A percentile compares a stretch with the other conserved stretches of the same genome.
Evolutionary conservation across 2,113 vertebrate genomes (phyloP).

Genomic region (Labeo catla): DNA sequence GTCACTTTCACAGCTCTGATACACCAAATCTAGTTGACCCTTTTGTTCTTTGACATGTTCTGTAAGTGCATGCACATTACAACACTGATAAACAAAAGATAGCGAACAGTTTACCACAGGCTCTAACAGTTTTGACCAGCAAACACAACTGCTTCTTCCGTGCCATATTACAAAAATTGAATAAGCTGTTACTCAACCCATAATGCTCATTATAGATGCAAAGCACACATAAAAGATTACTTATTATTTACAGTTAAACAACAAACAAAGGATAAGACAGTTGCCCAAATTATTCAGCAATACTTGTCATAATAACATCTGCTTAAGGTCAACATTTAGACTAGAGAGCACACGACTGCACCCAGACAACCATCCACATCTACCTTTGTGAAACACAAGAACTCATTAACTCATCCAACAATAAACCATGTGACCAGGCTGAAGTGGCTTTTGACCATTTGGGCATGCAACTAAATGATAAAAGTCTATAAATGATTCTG

Average conservation of each 20-base stretch:
- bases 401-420: not conserved
- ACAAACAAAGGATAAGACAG: not conserved
- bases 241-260: not conserved
- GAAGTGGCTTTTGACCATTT: not conserved
- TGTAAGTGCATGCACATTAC: not conserved
- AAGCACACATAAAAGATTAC: not conserved
- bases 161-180: not conserved
- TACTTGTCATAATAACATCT: not conserved
- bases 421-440: not conserved
- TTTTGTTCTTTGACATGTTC: not conserved
- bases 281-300: not conserved
- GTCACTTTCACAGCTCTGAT: not conserved
- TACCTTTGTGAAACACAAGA: not conserved
- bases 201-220: not conserved
- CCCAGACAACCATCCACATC: not conserved
- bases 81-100: not conserved
- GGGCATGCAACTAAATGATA: not conserved
- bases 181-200: not conserved
- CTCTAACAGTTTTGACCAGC: not conserved
- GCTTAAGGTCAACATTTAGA: not conserved
- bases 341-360: not conserved
- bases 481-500: not conserved
- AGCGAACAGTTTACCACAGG: not conserved
- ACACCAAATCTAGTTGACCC: not conserved
- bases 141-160: constrained; percentile 18